phyloP scores from a whole-genome alignment of 2,797 vertebrate genomes.

The Gallinago nigripennis region DNA sequence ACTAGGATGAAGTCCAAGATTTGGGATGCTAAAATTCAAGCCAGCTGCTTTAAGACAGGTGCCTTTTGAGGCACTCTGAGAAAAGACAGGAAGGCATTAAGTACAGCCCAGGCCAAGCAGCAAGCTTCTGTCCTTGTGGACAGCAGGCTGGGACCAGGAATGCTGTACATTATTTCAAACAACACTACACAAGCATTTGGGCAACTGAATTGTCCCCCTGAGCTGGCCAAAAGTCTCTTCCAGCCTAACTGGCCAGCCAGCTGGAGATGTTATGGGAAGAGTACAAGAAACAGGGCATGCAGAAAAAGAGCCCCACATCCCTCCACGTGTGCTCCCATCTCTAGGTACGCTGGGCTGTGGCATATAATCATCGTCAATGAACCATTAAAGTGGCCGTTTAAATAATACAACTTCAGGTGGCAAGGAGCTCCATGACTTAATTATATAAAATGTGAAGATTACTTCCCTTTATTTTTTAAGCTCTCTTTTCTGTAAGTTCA shows the following conservation, averaged over 20 bases:
- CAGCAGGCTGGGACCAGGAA: neutral
- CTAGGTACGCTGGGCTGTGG: neutral
- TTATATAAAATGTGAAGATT: neutral
- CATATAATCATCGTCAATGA: neutral
- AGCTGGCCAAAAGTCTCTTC: neutral
- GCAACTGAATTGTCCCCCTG: neutral
- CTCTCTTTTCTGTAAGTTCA: neutral
- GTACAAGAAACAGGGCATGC: neutral
- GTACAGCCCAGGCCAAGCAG: neutral
- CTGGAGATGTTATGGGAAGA: neutral
- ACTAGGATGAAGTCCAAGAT: neutral
- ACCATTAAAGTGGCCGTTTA: neutral
- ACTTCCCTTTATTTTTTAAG: neutral
- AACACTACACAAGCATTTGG: rapidly evolving
- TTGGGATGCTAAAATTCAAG: neutral
- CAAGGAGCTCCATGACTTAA: neutral
- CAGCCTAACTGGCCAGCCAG: neutral
- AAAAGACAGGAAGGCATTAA: neutral
- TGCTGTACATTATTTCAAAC: neutral
- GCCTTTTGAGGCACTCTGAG: neutral
- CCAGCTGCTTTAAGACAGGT: neutral
- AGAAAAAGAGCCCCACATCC: neutral
- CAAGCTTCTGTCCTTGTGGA: neutral
- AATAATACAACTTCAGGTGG: neutral
- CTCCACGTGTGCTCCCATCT: rapidly evolving